A percentile compares a stretch with the other conserved stretches of the same genome.
Conservation (phyloP, 2,888 invertebrate species). For the Dorcus hopei region DNA sequence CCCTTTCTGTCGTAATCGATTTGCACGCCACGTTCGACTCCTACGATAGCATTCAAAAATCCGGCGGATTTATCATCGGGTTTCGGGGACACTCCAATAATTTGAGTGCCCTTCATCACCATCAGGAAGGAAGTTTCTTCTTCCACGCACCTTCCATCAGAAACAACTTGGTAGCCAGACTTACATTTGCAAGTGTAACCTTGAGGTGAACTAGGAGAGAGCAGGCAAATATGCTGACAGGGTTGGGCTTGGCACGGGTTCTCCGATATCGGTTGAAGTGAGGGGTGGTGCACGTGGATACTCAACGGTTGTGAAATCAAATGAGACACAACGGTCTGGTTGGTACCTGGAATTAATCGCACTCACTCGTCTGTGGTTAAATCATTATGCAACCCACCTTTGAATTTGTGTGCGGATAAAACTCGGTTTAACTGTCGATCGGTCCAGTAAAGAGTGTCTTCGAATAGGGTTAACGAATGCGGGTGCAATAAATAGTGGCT, state of each 20-base stretch:
- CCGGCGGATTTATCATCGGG: slow-evolving; percentile 75
- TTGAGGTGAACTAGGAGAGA: slow-evolving; percentile 68
- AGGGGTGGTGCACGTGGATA: slow-evolving; percentile 93
- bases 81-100: slow-evolving; percentile 78
- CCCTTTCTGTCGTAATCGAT: slow-evolving; percentile 89
- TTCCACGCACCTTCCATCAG: slow-evolving; percentile 72
- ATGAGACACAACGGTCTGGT: slow-evolving; percentile 92
- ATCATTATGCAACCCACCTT: slow-evolving; percentile 36
- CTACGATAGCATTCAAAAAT: slow-evolving; percentile 82
- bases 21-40: slow-evolving; percentile 82
- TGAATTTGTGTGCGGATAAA: slow-evolving; percentile 86
- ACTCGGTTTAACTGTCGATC: slow-evolving; percentile 90
- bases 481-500: slow-evolving; percentile 94
- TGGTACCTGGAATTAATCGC: slow-evolving; percentile 58
- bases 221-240: slow-evolving; percentile 89
- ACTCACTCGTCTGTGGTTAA: too few species aligned
- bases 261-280: slow-evolving; percentile 77
- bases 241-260: slow-evolving; percentile 73
- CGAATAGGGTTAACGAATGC: slow-evolving; percentile 91
- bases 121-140: slow-evolving; percentile 88
- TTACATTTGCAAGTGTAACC: slow-evolving; percentile 90
- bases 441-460: slow-evolving; percentile 96
- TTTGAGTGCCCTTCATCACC: slow-evolving; percentile 85
- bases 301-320: slow-evolving; percentile 92
- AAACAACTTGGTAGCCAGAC: slow-evolving; percentile 70